Evolutionary conservation across 2,797 vertebrate species (phyloP).

Genomic region (Stomatorhinus walkeri): DNA sequence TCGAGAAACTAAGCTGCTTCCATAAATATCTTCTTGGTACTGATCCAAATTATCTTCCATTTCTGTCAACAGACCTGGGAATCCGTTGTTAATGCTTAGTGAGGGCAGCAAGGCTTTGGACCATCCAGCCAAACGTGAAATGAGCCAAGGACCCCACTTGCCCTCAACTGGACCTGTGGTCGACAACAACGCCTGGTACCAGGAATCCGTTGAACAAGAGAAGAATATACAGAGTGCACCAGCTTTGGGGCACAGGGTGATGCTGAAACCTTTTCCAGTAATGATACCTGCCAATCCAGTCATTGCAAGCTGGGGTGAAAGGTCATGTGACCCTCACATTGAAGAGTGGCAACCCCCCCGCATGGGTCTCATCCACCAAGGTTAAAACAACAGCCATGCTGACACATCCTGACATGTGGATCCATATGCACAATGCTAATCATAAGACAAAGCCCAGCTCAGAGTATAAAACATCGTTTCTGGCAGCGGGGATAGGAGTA

Average conservation of each 20-base stretch:
- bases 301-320: not conserved
- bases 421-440: conserved; percentile 27
- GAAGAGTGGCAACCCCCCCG: conserved; percentile 12
- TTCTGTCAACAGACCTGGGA: not conserved
- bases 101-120: not conserved
- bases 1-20: not conserved
- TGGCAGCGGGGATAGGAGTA: conserved; percentile 11
- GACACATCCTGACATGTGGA: conserved; percentile 24
- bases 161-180: not conserved
- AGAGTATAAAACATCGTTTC: conserved; percentile 17
- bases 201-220: not conserved
- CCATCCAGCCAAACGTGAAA: not conserved
- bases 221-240: not conserved
- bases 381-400: not conserved
- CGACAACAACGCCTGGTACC: not conserved
- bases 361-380: not conserved
- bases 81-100: not conserved
- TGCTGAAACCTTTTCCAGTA: not conserved
- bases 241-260: not conserved
- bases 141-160: not conserved
- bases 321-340: not conserved
- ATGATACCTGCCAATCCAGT: not conserved
- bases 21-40: not conserved
- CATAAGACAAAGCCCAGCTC: not conserved
- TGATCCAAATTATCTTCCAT: not conserved